Evolutionary conservation across 2,888 invertebrate genomes (phyloP).

Genomic region (Pseudoips prasinana): DNA sequence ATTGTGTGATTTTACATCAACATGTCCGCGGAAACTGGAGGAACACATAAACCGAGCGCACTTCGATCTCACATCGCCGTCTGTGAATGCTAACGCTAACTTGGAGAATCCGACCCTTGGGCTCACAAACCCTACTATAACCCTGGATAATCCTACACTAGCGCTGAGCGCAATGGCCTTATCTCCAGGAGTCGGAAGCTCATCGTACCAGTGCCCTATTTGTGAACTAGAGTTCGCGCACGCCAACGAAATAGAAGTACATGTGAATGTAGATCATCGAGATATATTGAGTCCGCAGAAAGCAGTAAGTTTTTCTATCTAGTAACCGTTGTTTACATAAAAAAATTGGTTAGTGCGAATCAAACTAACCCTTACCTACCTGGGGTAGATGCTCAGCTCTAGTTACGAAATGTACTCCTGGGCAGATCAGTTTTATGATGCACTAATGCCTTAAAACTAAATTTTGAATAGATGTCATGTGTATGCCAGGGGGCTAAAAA

Average conservation of each 20-base stretch:
- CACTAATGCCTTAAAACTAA: too few species aligned
- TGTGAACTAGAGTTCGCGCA: conserved; percentile 88
- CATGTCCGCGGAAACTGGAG: conserved; percentile 87
- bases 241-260: conserved; percentile 90
- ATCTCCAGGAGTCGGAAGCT: conserved; percentile 71
- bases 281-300: conserved; percentile 88
- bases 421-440: too few species aligned
- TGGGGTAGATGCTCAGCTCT: too few species aligned
- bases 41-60: conserved; percentile 93
- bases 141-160: conserved; percentile 55
- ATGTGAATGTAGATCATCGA: conserved; percentile 92
- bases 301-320: conserved; percentile 44
- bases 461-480: too few species aligned
- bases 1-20: conserved; percentile 88
- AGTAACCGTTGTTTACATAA: too few species aligned
- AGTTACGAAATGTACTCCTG: too few species aligned
- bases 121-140: conserved; percentile 56
- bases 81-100: conserved; percentile 73
- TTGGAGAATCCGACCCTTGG: conserved; percentile 56
- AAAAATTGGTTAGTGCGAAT: too few species aligned
- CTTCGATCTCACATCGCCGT: conserved; percentile 90
- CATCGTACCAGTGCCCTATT: conserved; percentile 88
- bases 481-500: too few species aligned
- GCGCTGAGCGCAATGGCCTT: conserved; percentile 65
- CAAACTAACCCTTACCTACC: too few species aligned